Evolutionary conservation across 2,797 vertebrate species (phyloP).

Genomic region (Tiaroga cobitis): DNA sequence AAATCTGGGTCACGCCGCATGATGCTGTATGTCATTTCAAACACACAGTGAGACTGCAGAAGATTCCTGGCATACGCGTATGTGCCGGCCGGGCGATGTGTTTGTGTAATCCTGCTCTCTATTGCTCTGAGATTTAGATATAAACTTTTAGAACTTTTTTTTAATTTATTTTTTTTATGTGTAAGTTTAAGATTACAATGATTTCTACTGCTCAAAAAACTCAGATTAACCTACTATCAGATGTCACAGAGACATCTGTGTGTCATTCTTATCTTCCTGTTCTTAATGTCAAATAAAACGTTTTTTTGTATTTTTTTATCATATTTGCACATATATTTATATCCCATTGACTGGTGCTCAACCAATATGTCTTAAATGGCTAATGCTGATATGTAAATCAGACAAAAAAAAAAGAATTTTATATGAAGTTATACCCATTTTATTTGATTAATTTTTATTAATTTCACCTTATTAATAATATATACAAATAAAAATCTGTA

Average conservation of each 20-base stretch:
- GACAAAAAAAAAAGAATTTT: background rate
- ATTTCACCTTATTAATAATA: background rate
- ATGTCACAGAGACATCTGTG: background rate
- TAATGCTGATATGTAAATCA: background rate
- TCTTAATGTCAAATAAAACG: background rate
- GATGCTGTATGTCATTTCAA: slow-evolving; percentile 34
- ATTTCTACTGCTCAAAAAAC: background rate
- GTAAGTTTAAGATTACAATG: background rate
- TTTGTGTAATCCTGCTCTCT: slow-evolving; percentile 12
- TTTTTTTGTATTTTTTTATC: no score
- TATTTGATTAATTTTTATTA: background rate
- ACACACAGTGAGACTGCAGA: background rate
- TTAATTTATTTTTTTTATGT: background rate
- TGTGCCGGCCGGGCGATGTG: background rate
- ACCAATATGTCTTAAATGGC: background rate
- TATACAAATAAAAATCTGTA: background rate
- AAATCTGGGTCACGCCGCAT: slow-evolving; percentile 41
- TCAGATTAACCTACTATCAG: slow-evolving; percentile 26
- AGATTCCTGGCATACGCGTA: background rate
- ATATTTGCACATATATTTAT: background rate
- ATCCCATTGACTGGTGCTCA: background rate
- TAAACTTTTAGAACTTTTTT: slow-evolving; percentile 1
- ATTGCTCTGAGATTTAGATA: slow-evolving; percentile 23
- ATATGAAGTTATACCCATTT: background rate
- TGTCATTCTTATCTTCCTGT: background rate